Evolutionary conservation across 92 coral and sea anemone species (phyloP).

Genomic region (Pocillopora meandrina): DNA sequence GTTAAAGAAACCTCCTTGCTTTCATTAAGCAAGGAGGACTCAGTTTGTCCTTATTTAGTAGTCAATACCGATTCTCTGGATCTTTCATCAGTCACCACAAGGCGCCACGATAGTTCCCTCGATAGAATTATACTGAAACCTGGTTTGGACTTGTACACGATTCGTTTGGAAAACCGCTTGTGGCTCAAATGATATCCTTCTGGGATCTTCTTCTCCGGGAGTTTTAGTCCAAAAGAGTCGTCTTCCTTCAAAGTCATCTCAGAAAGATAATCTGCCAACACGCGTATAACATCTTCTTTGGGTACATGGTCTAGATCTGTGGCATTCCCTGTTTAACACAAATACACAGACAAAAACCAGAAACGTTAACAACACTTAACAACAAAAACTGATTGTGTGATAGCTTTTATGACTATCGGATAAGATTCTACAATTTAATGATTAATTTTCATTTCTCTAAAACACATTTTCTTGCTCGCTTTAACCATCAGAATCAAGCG

Average conservation of each 20-base stretch:
- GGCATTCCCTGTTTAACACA: background rate
- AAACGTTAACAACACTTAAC: too few species aligned
- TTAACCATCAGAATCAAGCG: too few species aligned
- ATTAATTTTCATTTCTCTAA: too few species aligned
- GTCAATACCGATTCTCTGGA: background rate
- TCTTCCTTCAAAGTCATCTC: conserved; percentile 11
- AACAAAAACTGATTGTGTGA: too few species aligned
- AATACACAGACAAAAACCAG: background rate
- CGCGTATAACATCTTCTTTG: background rate
- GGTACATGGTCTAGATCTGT: background rate
- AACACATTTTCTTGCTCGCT: too few species aligned
- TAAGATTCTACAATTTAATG: too few species aligned
- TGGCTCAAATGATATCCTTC: conserved; percentile 23
- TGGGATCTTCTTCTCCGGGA: conserved; percentile 5
- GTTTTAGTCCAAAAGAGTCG: conserved; percentile 1
- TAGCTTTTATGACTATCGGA: too few species aligned
- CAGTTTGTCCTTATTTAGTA: background rate
- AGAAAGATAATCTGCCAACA: conserved; percentile 1
- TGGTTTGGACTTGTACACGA: background rate
- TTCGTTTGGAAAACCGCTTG: conserved; percentile 24
- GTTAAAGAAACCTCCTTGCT: too few species aligned
- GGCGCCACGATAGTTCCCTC: background rate
- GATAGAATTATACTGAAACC: background rate
- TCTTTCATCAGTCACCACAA: background rate
- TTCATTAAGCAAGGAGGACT: too few species aligned